phyloP scores from a whole-genome alignment of 2,797 vertebrate genomes.

The Cheirogaleus major region DNA sequence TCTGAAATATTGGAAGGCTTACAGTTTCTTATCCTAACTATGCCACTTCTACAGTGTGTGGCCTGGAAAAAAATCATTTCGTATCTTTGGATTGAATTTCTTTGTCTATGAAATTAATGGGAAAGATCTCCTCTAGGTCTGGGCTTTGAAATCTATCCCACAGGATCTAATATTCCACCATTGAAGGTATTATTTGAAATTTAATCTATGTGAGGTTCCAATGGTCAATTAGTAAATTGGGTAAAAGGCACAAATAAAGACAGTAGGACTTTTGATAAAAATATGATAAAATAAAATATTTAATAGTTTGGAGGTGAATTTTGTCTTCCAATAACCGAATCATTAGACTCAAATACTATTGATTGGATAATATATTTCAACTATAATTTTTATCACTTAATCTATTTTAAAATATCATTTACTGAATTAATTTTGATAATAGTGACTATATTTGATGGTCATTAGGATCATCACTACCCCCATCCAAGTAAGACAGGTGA shows the following conservation, averaged over 20 bases:
- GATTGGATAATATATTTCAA: not conserved
- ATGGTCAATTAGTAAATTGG: not conserved
- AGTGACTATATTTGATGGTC: not conserved
- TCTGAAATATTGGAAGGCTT: not conserved
- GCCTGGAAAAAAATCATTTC: not conserved
- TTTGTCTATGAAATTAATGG: not conserved
- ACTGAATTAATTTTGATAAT: not conserved
- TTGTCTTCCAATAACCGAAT: not conserved
- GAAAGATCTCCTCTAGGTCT: not conserved
- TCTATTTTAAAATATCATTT: not conserved
- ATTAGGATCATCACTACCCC: not conserved
- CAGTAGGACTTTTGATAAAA: not conserved
- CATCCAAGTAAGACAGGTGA: not conserved
- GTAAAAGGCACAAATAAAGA: not conserved
- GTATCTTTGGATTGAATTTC: not conserved
- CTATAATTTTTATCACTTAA: not conserved
- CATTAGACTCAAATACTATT: not conserved
- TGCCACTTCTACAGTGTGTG: not conserved
- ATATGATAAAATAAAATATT: not conserved
- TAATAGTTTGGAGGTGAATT: not conserved
- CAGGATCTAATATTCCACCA: not conserved
- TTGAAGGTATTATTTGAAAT: not conserved
- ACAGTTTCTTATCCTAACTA: not conserved
- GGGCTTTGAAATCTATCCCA: not conserved
- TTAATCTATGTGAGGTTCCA: not conserved